Conservation (phyloP, 2,888 invertebrate species). For the Anoplius nigerrimus region DNA sequence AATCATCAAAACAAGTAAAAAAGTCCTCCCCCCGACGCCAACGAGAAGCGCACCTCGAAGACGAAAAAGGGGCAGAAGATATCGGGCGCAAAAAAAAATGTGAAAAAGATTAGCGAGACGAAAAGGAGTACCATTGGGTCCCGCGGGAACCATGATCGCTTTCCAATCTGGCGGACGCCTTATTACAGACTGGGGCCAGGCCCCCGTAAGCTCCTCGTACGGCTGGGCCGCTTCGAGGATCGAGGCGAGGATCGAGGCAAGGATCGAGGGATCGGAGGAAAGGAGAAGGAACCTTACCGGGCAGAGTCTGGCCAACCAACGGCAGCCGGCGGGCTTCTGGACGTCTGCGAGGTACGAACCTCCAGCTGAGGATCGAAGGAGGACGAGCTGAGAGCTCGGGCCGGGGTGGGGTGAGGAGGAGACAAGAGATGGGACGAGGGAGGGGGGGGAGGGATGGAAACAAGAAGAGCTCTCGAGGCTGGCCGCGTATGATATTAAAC, state of each 20-base stretch:
- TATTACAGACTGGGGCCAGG: conserved; percentile 49
- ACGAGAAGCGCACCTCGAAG: background rate
- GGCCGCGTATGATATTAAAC: conserved; percentile 72
- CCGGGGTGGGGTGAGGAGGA: conserved; percentile 11
- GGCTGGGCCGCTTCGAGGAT: conserved; percentile 48
- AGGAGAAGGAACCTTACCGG: conserved; percentile 46
- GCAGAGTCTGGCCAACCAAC: conserved; percentile 37
- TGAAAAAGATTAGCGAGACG: background rate
- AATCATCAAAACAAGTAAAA: no score
- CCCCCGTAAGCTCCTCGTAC: conserved; percentile 31
- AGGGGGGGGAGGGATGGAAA: conserved; percentile 2
- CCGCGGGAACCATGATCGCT: conserved; percentile 47
- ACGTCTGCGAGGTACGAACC: conserved; percentile 47
- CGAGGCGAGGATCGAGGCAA: no score
- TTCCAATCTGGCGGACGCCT: conserved; percentile 56
- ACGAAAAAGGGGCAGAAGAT: no score
- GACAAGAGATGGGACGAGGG: conserved; percentile 13
- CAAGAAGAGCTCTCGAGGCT: conserved; percentile 38
- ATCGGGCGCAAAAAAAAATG: no score
- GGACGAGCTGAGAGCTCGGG: conserved; percentile 5
- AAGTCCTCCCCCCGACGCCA: background rate
- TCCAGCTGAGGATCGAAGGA: conserved; percentile 29
- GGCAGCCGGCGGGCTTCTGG: conserved; percentile 49
- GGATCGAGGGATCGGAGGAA: conserved; percentile 9
- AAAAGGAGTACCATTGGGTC: conserved; percentile 9